Percentiles rank a stretch among this genome's conserved stretches.
Evolutionary conservation across 2,888 invertebrate genomes (phyloP).

Genomic region (Cataglyphis albicans): DNA sequence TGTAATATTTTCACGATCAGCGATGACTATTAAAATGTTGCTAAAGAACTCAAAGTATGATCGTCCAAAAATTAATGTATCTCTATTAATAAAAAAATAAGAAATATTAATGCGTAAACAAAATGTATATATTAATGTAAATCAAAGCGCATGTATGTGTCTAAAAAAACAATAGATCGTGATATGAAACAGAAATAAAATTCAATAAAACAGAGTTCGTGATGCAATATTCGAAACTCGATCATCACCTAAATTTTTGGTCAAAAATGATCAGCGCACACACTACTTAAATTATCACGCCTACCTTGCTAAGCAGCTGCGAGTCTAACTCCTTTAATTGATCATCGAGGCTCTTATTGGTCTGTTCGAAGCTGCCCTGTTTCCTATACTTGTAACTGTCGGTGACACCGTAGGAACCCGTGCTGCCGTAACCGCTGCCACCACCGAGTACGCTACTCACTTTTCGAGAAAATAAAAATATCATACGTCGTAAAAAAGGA

Average conservation of each 20-base stretch:
- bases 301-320: slow-evolving; percentile 89
- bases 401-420: slow-evolving; percentile 88
- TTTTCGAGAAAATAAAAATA: slow-evolving; percentile 59
- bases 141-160: slow-evolving; percentile 15
- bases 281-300: slow-evolving; percentile 78
- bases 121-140: slow-evolving; percentile 6
- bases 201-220: not conserved
- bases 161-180: not conserved
- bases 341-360: slow-evolving; percentile 92
- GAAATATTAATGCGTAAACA: not conserved
- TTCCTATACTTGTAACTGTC: slow-evolving; percentile 87
- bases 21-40: slow-evolving; percentile 74
- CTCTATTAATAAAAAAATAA: slow-evolving; percentile 40
- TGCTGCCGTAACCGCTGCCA: slow-evolving; percentile 88
- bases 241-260: not conserved
- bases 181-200: slow-evolving; percentile 4
- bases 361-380: slow-evolving; percentile 90
- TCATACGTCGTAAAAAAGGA: not conserved
- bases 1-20: slow-evolving; percentile 79
- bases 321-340: slow-evolving; percentile 94
- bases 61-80: slow-evolving; percentile 58
- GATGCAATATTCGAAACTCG: not conserved
- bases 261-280: not conserved
- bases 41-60: slow-evolving; percentile 67
- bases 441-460: slow-evolving; percentile 88